Conservation (phyloP, 2,797 vertebrate species). For the Taenioides sp. region DNA sequence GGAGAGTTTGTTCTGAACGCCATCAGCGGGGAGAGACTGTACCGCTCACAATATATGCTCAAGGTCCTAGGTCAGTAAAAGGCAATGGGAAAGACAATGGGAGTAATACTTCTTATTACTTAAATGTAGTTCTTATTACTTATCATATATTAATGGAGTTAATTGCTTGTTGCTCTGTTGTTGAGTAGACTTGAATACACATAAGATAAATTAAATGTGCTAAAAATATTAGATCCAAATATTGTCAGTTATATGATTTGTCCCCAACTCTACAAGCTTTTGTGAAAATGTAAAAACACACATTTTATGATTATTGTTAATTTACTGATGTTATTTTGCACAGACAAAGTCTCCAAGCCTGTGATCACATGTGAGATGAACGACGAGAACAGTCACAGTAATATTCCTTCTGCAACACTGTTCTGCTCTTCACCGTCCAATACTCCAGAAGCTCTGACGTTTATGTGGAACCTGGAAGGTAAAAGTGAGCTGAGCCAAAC, state of each 20-base stretch:
- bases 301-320: neutral
- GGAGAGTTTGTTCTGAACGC: constrained; percentile 55
- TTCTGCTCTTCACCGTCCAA: constrained; percentile 37
- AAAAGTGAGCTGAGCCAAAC: neutral
- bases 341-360: constrained; percentile 54
- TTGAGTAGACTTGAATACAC: neutral
- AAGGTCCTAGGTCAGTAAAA: constrained; percentile 62
- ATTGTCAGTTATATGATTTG: too few species aligned
- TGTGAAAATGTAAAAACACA: too few species aligned
- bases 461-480: constrained; percentile 41
- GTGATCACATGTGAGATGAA: constrained; percentile 54
- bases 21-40: fast-evolving
- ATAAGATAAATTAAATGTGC: too few species aligned
- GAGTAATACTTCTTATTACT: too few species aligned
- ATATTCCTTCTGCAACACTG: constrained; percentile 16
- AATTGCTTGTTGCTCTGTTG: neutral
- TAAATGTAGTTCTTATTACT: too few species aligned
- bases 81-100: too few species aligned
- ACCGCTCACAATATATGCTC: fast-evolving
- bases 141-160: too few species aligned
- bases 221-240: too few species aligned
- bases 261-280: too few species aligned
- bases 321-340: neutral
- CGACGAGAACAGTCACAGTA: fast-evolving
- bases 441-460: neutral